Base-by-base conservation (phyloP, 2,113 vertebrate species). In the Eulacestoma nigropectus region DNA sequence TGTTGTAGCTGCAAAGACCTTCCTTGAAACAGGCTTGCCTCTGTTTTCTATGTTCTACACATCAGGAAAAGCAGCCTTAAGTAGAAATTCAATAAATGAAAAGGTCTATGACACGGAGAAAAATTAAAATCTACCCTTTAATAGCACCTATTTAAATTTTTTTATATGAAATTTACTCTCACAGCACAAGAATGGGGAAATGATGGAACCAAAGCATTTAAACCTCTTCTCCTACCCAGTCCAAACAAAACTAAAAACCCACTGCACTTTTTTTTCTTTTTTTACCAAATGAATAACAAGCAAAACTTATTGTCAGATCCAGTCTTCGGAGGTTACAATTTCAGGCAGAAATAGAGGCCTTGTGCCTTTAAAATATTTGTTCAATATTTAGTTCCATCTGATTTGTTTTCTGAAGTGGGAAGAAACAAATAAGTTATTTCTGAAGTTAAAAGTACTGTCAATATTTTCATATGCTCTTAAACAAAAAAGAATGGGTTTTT, bases 71-170 rank as follows among this genome's bases (percentile, higher is more conserved):
- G 2, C 29, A 65, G 8, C 5, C 13, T 63, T n/a, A 41, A 33
- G 18, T 1, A 41, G 11, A 13, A 68, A 47, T 9, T 33, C 49
- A 59, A 46, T 23, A 41, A n/a, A 35, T 7, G 4, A 33, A 69
- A 23, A 4, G 25, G 4, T 42, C 9, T 37, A 10, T 18, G 50
- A 50, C 6, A 10, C 0, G 4, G 4, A 60, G 29, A 15, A 16
- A 86, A 57, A 21, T 13, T n/a, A 5, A 32, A 30, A 25, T 6
- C 8, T 56, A 22, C 17, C 67, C 19, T 52, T 67, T 42, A 46
- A 37, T 65, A 70, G 65, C n/a, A 19, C 11, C 3, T 35, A 2
- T 17, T 82, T 21, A 22, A 33, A 8, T 13, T 72, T 56, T 68
- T 91, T 33, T 25, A 9, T 63, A 5, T 14, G 39, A 35, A 5